Conservation (phyloP, 2,113 vertebrate genomes). For the Zingel zingel region DNA sequence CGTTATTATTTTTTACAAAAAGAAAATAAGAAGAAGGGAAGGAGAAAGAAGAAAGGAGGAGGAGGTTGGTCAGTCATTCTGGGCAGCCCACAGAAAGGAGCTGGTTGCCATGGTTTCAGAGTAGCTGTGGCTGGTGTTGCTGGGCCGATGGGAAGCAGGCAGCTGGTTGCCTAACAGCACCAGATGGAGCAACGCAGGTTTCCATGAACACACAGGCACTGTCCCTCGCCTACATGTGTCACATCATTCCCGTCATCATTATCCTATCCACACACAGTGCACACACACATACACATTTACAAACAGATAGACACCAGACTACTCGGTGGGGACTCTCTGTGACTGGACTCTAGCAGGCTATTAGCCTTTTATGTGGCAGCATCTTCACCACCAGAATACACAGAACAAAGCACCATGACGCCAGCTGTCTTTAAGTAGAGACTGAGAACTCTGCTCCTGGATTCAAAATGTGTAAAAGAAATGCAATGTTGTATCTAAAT, state of each 20-base stretch:
- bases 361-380: constrained; percentile 54
- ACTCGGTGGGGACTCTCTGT: constrained; percentile 15
- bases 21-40: constrained; percentile 13
- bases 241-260: constrained; percentile 64
- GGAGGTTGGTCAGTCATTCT: constrained; percentile 42
- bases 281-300: constrained; percentile 8
- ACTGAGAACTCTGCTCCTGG: background rate
- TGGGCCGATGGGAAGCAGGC: constrained; percentile 71
- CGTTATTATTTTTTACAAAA: constrained; percentile 28
- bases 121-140: constrained; percentile 73
- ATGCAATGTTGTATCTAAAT: background rate
- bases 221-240: constrained; percentile 72
- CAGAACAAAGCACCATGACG: constrained; percentile 15
- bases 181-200: constrained; percentile 79
- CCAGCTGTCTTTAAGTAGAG: background rate
- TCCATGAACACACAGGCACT: constrained; percentile 71
- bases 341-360: constrained; percentile 41
- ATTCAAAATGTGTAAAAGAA: constrained; percentile 16
- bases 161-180: constrained; percentile 79
- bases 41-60: background rate
- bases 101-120: constrained; percentile 77
- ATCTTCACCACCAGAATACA: constrained; percentile 13
- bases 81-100: constrained; percentile 53
- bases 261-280: constrained; percentile 20
- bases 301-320: constrained; percentile 24